Conservation (phyloP, 2,888 invertebrate genomes). For the Drosophila neotestacea region DNA sequence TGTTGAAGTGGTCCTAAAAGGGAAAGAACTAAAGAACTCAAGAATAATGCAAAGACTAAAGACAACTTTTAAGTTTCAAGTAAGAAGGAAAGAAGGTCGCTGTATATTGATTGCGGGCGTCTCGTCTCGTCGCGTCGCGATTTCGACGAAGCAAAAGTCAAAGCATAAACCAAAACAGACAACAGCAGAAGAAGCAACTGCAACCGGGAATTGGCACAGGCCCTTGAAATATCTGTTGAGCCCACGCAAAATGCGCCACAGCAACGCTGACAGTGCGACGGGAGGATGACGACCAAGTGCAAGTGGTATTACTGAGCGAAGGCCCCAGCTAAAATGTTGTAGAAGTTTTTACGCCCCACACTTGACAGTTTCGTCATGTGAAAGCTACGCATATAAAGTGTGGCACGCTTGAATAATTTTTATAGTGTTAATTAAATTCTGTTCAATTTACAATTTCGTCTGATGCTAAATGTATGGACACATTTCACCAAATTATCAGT, state of each 20-base stretch:
- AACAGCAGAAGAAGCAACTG: conserved; percentile 31
- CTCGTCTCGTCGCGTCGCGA: conserved; percentile 18
- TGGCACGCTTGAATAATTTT: conserved; percentile 9
- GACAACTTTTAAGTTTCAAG: conserved; percentile 50
- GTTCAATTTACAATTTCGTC: not conserved
- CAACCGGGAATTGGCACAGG: conserved; percentile 71
- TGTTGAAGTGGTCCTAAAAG: conserved; percentile 48
- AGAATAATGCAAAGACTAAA: conserved; percentile 50
- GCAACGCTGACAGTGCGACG: conserved; percentile 17
- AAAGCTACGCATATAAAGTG: conserved; percentile 5
- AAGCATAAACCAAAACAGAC: conserved; percentile 36
- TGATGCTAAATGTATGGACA: no score
- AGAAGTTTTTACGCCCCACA: not conserved
- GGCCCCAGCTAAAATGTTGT: conserved; percentile 6
- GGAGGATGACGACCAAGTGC: conserved; percentile 62
- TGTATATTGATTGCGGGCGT: conserved; percentile 68
- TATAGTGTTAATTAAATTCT: conserved; percentile 1
- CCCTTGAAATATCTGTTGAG: conserved; percentile 68
- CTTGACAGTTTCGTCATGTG: conserved; percentile 7
- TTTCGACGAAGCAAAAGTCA: conserved; percentile 29
- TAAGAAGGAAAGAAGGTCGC: conserved; percentile 58
- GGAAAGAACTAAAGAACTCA: conserved; percentile 31
- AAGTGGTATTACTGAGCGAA: conserved; percentile 54
- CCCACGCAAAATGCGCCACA: conserved; percentile 64
- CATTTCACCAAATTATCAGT: no score